These are phyloP conservation scores for Ranitomeya variabilis DNA, from an alignment of 2,113 vertebrate species.

Conservation along the genomic window DNA sequence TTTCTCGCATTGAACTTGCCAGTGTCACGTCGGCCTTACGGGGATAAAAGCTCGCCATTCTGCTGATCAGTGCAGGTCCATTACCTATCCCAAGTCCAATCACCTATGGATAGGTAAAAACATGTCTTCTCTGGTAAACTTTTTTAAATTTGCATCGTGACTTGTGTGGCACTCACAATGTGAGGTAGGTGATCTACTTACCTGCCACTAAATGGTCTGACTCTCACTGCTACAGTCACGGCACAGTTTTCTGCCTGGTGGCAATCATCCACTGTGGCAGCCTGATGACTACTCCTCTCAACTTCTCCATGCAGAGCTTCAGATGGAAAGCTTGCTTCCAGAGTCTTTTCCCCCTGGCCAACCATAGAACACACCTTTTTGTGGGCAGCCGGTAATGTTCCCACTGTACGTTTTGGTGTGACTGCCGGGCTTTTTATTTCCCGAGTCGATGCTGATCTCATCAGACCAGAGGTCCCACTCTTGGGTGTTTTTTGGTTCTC, in stretches of 20 bases:
- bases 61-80: no score
- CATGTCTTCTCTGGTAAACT: no score
- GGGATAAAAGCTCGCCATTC: no score
- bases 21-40: no score
- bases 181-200: conserved; percentile 63
- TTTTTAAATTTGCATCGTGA: not conserved
- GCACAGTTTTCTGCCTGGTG: conserved; percentile 84
- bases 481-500: conserved; percentile 67
- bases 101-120: no score
- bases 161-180: not conserved
- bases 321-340: conserved; percentile 43
- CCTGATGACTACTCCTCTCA: conserved; percentile 55
- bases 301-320: conserved; percentile 26
- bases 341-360: conserved; percentile 49
- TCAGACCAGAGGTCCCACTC: conserved; percentile 57
- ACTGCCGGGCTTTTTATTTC: conserved; percentile 44
- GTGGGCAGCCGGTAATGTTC: conserved; percentile 21
- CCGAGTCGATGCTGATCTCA: conserved; percentile 54
- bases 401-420: conserved; percentile 19
- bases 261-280: conserved; percentile 56
- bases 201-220: conserved; percentile 89
- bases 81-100: no score
- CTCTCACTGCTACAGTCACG: conserved; percentile 86
- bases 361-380: conserved; percentile 47
- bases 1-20: no score